Conservation (phyloP, 2,797 vertebrate species). For the Periparus ater region DNA sequence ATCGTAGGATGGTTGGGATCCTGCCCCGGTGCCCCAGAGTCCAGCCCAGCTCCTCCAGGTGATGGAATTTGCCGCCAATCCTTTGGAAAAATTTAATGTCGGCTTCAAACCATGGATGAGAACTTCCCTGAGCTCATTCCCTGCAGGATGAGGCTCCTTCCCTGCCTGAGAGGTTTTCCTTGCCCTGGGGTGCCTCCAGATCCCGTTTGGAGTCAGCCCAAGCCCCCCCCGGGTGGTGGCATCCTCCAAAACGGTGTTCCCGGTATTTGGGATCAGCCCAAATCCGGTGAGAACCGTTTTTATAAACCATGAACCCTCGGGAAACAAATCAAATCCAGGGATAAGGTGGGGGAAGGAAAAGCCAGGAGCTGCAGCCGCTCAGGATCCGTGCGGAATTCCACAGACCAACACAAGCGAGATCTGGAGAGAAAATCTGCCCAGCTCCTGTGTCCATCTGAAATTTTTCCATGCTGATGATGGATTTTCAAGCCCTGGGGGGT, state of each 20-base stretch:
- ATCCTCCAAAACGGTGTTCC: background rate
- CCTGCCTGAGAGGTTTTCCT: background rate
- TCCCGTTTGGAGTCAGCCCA: background rate
- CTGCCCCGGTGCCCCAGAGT: background rate
- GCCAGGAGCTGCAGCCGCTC: background rate
- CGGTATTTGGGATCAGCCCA: background rate
- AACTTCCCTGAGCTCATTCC: background rate
- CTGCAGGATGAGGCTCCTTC: background rate
- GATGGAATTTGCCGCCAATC: background rate
- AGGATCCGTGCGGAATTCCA: background rate
- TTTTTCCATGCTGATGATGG: background rate
- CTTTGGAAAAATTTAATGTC: background rate
- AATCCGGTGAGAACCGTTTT: background rate
- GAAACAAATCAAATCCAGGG: background rate
- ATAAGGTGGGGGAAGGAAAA: rapidly evolving
- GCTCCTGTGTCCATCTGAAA: background rate
- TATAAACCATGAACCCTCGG: background rate
- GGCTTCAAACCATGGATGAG: rapidly evolving
- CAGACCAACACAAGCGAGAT: background rate
- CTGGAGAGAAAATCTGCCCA: background rate
- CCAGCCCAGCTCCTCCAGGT: background rate
- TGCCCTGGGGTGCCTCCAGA: background rate
- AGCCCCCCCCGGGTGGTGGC: background rate
- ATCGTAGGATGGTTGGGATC: background rate
- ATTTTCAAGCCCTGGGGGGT: background rate